These are phyloP conservation scores for Petrophora chlorosata DNA, from an alignment of 2,888 invertebrate genomes.

Conservation along the genomic window DNA sequence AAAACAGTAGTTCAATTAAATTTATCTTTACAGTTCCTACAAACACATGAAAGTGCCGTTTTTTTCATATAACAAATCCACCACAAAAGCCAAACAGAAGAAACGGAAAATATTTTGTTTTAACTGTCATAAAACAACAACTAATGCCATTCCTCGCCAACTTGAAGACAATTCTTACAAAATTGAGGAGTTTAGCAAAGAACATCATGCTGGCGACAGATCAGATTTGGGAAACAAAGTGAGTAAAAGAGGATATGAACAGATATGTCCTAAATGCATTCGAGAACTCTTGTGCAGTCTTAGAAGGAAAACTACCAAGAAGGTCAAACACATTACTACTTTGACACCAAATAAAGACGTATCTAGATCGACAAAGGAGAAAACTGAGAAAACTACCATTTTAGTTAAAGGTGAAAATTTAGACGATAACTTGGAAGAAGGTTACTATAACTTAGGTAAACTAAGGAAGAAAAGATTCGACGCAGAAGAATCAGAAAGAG, in stretches of 20 bases:
- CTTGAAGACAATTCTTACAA: neutral
- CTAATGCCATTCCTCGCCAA: neutral
- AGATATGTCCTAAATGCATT: conserved; percentile 32
- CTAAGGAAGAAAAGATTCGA: conserved; percentile 34
- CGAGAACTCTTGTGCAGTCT: conserved; percentile 10
- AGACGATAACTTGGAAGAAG: conserved; percentile 6
- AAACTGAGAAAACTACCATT: neutral
- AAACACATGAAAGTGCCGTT: conserved; percentile 63
- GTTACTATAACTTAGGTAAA: neutral
- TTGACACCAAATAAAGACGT: conserved; percentile 1
- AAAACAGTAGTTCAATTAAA: too few relatives aligned
- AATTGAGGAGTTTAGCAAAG: conserved; percentile 3
- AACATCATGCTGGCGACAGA: neutral
- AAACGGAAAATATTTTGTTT: conserved; percentile 51
- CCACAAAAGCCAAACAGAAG: conserved; percentile 44
- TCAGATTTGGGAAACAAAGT: neutral
- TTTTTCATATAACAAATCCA: conserved; percentile 64
- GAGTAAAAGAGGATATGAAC: conserved; percentile 18
- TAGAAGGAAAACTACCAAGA: conserved; percentile 8
- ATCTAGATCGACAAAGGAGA: neutral
- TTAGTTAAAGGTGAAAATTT: conserved; percentile 1
- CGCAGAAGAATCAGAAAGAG: conserved; percentile 26
- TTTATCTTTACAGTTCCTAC: conserved; percentile 48
- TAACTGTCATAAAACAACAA: conserved; percentile 35
- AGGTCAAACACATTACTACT: neutral